Percentiles rank a stretch among this genome's conserved stretches.
These are phyloP conservation scores for Scomber japonicus DNA, from an alignment of 2,113 vertebrate genomes.

Conservation along the genomic window DNA sequence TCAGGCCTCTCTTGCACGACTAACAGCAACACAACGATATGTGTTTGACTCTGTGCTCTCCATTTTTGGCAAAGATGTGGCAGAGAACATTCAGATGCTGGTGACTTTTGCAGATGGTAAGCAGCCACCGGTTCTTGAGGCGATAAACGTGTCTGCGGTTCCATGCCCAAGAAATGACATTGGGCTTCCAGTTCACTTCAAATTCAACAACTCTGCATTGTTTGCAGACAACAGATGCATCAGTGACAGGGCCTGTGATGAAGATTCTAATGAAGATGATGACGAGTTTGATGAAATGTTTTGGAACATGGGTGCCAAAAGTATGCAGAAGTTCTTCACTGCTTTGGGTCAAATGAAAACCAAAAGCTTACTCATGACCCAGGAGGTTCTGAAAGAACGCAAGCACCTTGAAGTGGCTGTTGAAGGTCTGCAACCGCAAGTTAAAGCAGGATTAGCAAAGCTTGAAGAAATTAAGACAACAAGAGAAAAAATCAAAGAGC, in stretches of 20 bases:
- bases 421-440: conserved; percentile 43
- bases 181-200: conserved; percentile 42
- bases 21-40: conserved; percentile 42
- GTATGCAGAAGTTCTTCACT: conserved; percentile 27
- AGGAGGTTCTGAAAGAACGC: conserved; percentile 54
- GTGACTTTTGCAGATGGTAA: conserved; percentile 54
- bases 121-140: conserved; percentile 48
- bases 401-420: conserved; percentile 48
- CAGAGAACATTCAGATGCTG: conserved; percentile 53
- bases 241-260: not conserved
- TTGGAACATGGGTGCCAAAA: conserved; percentile 43
- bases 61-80: conserved; percentile 54
- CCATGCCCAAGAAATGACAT: conserved; percentile 42
- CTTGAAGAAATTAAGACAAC: conserved; percentile 42
- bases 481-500: conserved; percentile 37
- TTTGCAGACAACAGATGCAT: conserved; percentile 31
- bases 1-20: conserved; percentile 42
- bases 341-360: conserved; percentile 33
- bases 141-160: conserved; percentile 24
- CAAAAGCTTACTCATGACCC: conserved; percentile 55
- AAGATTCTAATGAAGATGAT: not conserved
- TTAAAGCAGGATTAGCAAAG: conserved; percentile 48
- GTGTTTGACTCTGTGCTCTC: conserved; percentile 52
- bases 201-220: conserved; percentile 50
- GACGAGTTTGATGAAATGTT: conserved; percentile 49